Base-by-base conservation (phyloP, 2,797 vertebrate species). In the Echeneis naucrates region DNA sequence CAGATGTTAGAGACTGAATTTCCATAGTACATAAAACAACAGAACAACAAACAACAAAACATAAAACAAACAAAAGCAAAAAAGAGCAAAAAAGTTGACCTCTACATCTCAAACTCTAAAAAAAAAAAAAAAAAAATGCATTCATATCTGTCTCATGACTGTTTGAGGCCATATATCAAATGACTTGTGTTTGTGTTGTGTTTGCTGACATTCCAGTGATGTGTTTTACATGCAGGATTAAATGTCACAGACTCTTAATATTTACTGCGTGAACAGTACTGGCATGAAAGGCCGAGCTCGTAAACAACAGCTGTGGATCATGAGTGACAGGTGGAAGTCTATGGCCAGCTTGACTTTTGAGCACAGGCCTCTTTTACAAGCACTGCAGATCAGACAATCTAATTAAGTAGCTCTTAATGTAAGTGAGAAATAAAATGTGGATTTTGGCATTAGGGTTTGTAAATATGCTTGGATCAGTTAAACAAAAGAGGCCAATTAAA, bases 301-400 rank as follows among this genome's bases (percentile, higher is more conserved):
- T 87, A 85, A 90, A 88, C 74, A 82, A 62, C 81, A 86, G 88
- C 83, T 83, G 82, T 40, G 78, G 70, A 72, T 81, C 33, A 53
- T 27, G 51, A 85, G 60, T 67, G 75, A 47, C 68, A 71, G 76
- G 45, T 63, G 58, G 65, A 61, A 62, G 75, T 67, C 11, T 27
- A 9, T n/a, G 24, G 69, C 62, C 67, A 56, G 72, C 38, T 77
- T 79, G 76, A 69, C 50, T 66, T 48, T n/a, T 66, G 27, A 45
- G 53, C 61, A 58, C 42, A 5, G 26, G n/a, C 51, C 48, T 5
- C 42, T 40, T 32, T 55, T 56, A n/a, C 21, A 65, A 35, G 37
- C 42, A 3, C 11, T 38, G 53, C 53, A 68, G 47, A 40, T 33
- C 13, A 64, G 47, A 67, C 30, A 64, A 48, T 65, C 62, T 38